Evolutionary conservation across 2,113 vertebrate genomes (phyloP).

Genomic region (Phainopepla nitens): DNA sequence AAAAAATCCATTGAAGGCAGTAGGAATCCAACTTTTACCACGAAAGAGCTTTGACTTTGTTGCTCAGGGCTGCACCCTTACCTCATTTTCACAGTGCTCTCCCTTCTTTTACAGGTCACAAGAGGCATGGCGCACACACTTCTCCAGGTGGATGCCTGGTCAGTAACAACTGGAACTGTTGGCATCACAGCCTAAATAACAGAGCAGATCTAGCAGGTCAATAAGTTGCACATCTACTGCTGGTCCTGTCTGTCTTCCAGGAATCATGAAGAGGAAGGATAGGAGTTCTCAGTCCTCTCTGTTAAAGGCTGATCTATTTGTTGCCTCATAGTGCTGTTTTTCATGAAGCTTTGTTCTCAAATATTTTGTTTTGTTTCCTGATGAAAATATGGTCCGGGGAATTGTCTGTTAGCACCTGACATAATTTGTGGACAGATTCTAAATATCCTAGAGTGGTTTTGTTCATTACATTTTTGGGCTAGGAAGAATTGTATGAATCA

Average conservation of each 20-base stretch:
- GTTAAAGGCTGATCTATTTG: not conserved
- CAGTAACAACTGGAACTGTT: not conserved
- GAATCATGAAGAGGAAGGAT: not conserved
- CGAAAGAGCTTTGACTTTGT: not conserved
- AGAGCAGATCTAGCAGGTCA: not conserved
- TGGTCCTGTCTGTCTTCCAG: not conserved
- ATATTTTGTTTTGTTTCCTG: not conserved
- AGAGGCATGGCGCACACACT: not conserved
- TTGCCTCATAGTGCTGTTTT: not conserved
- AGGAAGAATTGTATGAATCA: not conserved
- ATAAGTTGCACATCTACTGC: not conserved
- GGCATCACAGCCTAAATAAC: not conserved
- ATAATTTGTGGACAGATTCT: not conserved
- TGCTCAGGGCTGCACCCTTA: not conserved
- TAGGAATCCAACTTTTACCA: not conserved
- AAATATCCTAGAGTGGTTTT: not conserved
- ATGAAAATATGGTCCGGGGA: not conserved
- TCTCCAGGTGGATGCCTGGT: not conserved
- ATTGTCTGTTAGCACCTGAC: not conserved
- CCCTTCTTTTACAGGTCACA: not conserved
- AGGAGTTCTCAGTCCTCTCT: not conserved
- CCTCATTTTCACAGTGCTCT: not conserved
- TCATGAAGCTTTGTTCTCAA: not conserved
- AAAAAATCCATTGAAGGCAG: not conserved
- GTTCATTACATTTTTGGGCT: not conserved